Evolutionary conservation across 2,113 vertebrate species (phyloP), one percentile per base, ranked within the genome.

Genomic region (Climacteris rufus): DNA sequence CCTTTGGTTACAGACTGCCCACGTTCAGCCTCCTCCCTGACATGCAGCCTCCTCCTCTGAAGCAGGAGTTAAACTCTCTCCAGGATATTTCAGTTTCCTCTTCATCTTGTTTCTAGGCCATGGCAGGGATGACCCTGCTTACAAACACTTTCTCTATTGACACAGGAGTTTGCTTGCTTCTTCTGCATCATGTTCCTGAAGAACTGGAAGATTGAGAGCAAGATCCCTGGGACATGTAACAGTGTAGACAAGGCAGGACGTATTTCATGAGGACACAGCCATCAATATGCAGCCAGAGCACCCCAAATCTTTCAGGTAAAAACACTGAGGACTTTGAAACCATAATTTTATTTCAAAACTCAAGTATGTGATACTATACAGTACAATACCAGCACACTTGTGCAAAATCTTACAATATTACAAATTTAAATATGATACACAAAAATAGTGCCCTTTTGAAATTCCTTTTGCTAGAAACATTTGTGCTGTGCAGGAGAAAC

Each of bases 341-440:
- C 91, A 82, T 98, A 97, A 84, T 97, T 99, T 99, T 99, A 99
- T 99, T 99, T 98, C 97, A 96, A 97, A 98, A 98, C 96, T 98
- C 98, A 98, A 98, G 98, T 98, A 97, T 96, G 98, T 98, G 98
- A 97, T 97, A 97, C 96, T 98, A 97, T 98, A 98, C 97, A 98
- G 96, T 97, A 98, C 98, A 98, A 97, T 93, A 95, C 93, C 96
- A 97, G 95, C 96, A 98, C 97, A 97, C 97, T 97, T 97, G 97
- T 98, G 98, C 97, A 97, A 98, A 96, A 94, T 95, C 98, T 98
- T 98, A 98, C 97, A 98, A 83, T 96, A 82, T 91, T 97, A 94
- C 91, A 95, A 97, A 97, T 95, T 94, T 96, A 97, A 98, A 97
- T 96, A 96, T 96, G 96, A 97, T 96, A 96, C 96, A 97, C 95